Evolutionary conservation across 2,888 invertebrate genomes (phyloP), one percentile per base, ranked within the genome.

Genomic region (Eumacrocentrus americanus): DNA sequence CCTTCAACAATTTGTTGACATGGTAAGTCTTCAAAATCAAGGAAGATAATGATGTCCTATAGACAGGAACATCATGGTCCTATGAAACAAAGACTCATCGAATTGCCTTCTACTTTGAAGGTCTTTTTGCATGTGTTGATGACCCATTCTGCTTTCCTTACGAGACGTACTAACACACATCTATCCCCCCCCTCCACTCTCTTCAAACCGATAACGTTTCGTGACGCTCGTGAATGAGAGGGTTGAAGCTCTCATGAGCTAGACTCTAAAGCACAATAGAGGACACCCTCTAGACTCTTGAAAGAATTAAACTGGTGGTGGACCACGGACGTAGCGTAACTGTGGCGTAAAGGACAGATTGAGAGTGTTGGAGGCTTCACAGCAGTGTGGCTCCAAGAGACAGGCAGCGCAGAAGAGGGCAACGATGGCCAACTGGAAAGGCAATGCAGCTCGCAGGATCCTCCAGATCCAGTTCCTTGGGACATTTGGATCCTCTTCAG

Each of bases 291-390:
- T 37, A 18, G 3, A 38, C 18, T 14, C 40, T 51, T 34, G 50
- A 62, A n/a, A 64, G 16, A 61, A 77, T 87, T 86, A 91, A 68
- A 91, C 87, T 6, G 93, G 92, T 16, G 92, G 92, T 9, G 92
- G 91, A 64, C 92, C 92, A 62, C 89, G 86, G n/a, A 91, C 87
- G 79, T 92, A 92, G 70, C 90, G 88, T 58, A 93, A 83, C 73
- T 92, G 91, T 3, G 92, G 92, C n/a, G 89, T 88, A 38, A 92
- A 81, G 0, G 90, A 89, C 71, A 91, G 84, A 53, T 89, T 88
- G 65, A 91, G 85, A 57, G 89, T 90, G 82, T 92, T 91, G 72
- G 91, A 84, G 57, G 88, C 86, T 76, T 91, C 91, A 81, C 91
- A 92, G 81, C 91, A 92, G 50, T 89, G 86, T 4, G 90, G 86